Conservation (phyloP, 1,140 invertebrate species). For the Drosophila sulfurigaster region DNA sequence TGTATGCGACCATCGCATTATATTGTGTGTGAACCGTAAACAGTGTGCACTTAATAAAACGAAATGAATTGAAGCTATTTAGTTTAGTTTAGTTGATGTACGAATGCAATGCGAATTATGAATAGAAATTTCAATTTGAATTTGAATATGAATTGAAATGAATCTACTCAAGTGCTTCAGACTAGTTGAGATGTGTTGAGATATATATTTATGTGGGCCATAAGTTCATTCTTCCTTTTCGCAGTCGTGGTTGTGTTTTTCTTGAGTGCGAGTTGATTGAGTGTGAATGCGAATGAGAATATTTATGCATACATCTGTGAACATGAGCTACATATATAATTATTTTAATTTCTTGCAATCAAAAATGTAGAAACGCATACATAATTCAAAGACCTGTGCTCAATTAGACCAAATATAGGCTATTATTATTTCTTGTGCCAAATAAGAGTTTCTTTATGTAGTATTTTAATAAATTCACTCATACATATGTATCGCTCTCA, state of each 20-base stretch:
- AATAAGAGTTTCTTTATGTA: neutral
- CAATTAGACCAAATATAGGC: conserved; percentile 24
- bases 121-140: conserved; percentile 23
- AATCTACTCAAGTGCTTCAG: conserved; percentile 15
- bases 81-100: conserved; percentile 21
- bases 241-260: neutral
- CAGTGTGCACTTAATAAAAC: conserved; percentile 59
- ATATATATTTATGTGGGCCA: conserved; percentile 17
- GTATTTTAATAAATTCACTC: neutral
- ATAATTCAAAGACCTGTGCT: conserved; percentile 31
- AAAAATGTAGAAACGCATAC: conserved; percentile 10
- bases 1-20: conserved; percentile 36
- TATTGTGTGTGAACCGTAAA: conserved; percentile 31
- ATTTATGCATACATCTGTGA: neutral
- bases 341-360: neutral
- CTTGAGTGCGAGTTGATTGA: conserved; percentile 17
- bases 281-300: conserved; percentile 7
- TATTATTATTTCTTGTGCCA: neutral
- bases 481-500: neutral
- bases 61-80: conserved; percentile 71
- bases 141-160: conserved; percentile 21
- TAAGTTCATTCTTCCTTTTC: conserved; percentile 24
- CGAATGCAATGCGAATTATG: conserved; percentile 12
- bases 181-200: conserved; percentile 5
- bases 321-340: neutral